Percentiles rank a stretch among this genome's conserved stretches.
phyloP scores from a whole-genome alignment of 2,797 vertebrate species.

The Malacoctenus gilli region DNA sequence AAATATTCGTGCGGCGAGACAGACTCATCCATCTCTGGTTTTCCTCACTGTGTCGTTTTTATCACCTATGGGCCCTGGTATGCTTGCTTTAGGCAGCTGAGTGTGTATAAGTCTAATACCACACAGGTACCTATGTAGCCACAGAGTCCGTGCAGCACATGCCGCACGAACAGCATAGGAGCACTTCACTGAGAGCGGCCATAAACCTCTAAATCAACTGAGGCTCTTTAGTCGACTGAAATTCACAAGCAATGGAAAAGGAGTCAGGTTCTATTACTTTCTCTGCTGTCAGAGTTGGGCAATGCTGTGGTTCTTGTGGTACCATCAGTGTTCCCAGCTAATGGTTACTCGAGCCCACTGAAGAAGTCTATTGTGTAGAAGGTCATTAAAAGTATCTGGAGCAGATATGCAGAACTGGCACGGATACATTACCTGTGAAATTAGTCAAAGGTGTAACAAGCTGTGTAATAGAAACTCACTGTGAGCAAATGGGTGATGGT shows the following conservation, averaged over 20 bases:
- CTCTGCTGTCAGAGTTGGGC: conserved; percentile 53
- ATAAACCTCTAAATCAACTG: conserved; percentile 59
- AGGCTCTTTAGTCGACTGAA: conserved; percentile 54
- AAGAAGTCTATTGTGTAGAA: conserved; percentile 53
- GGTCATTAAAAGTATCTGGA: conserved; percentile 51
- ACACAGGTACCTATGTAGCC: conserved; percentile 49
- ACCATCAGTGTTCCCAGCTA: conserved; percentile 56
- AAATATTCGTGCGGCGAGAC: conserved; percentile 48
- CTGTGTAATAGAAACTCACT: conserved; percentile 55
- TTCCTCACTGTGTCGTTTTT: conserved; percentile 81
- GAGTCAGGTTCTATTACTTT: conserved; percentile 58
- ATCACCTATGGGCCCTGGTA: conserved; percentile 72
- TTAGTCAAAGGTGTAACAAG: background rate
- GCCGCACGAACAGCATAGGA: conserved; percentile 21
- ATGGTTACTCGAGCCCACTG: conserved; percentile 53
- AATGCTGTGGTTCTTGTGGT: conserved; percentile 67
- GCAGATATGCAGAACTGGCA: conserved; percentile 33
- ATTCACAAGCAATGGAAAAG: conserved; percentile 61
- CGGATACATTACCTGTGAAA: conserved; percentile 20
- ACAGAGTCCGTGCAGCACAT: conserved; percentile 23
- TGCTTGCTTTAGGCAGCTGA: conserved; percentile 48
- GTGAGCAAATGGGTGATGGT: conserved; percentile 77
- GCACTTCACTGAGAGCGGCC: conserved; percentile 45
- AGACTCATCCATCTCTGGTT: conserved; percentile 77
- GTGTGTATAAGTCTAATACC: conserved; percentile 57